phyloP scores from a whole-genome alignment of 1,140 invertebrate genomes.

The Drosophila hydei region DNA sequence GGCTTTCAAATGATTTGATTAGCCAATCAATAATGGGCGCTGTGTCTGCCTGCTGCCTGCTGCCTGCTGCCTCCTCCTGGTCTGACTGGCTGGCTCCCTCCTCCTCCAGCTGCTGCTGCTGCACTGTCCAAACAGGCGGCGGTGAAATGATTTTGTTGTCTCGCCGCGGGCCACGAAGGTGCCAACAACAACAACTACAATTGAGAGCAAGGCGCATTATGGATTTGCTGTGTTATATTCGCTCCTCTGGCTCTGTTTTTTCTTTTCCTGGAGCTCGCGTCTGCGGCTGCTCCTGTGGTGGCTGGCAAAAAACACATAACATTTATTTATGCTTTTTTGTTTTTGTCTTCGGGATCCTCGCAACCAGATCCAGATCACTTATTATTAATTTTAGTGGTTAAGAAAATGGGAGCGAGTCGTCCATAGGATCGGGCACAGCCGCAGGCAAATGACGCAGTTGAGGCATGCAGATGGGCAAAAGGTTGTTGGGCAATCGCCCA shows the following conservation, averaged over 20 bases:
- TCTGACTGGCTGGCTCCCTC: background rate
- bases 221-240: slow-evolving; percentile 61
- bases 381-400: slow-evolving; percentile 84
- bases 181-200: slow-evolving; percentile 65
- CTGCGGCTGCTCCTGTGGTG: slow-evolving; percentile 59
- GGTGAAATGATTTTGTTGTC: slow-evolving; percentile 83
- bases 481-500: slow-evolving; percentile 63
- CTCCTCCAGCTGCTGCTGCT: slow-evolving; percentile 6
- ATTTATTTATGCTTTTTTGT: slow-evolving; percentile 71
- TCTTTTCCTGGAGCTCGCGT: slow-evolving; percentile 10
- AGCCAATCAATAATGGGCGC: slow-evolving; percentile 79
- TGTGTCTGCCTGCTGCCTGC: background rate
- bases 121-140: slow-evolving; percentile 64
- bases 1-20: slow-evolving; percentile 75
- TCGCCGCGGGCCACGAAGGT: slow-evolving; percentile 80
- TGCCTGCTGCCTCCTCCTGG: slow-evolving; percentile 20
- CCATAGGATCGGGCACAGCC: slow-evolving; percentile 65
- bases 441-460: slow-evolving; percentile 66
- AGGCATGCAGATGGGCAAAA: slow-evolving; percentile 81
- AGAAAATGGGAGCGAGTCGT: slow-evolving; percentile 70
- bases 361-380: slow-evolving; percentile 83
- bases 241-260: slow-evolving; percentile 3
- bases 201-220: slow-evolving; percentile 54
- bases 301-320: slow-evolving; percentile 78
- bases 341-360: slow-evolving; percentile 39